Percentiles rank a stretch among this genome's conserved stretches.
These are phyloP conservation scores for Brachynemurus nebulosus DNA, from an alignment of 2,888 invertebrate species.

Conservation along the genomic window DNA sequence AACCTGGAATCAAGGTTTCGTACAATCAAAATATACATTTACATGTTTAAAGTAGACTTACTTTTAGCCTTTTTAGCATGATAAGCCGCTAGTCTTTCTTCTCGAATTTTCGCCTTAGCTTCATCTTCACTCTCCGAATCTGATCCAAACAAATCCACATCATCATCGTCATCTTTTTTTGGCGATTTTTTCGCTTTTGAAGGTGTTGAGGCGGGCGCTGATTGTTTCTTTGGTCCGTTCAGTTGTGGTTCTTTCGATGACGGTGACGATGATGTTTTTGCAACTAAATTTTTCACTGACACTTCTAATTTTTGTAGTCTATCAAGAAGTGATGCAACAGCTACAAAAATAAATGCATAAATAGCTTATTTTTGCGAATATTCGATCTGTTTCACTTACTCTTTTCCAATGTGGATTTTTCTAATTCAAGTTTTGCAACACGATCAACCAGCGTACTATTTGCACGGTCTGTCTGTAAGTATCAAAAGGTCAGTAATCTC, in stretches of 20 bases:
- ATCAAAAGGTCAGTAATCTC: too few relatives aligned
- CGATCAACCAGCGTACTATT: neutral
- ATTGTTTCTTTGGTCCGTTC: neutral
- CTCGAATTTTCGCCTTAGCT: slow-evolving; percentile 58
- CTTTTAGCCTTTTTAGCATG: slow-evolving; percentile 85
- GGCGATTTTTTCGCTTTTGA: slow-evolving; percentile 12
- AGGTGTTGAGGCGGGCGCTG: slow-evolving; percentile 6
- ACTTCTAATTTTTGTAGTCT: neutral
- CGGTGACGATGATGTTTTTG: neutral
- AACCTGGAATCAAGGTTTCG: too few relatives aligned
- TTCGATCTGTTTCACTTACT: too few relatives aligned
- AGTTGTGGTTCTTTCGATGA: neutral
- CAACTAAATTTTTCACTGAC: neutral
- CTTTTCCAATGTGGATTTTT: neutral
- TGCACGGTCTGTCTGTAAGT: too few relatives aligned
- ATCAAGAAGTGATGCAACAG: neutral
- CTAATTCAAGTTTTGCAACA: neutral
- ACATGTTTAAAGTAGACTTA: slow-evolving; percentile 30
- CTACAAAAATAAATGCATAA: neutral
- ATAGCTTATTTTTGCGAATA: too few relatives aligned
- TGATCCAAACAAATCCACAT: slow-evolving; percentile 68
- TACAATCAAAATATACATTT: slow-evolving; percentile 7
- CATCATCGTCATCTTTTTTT: slow-evolving; percentile 41
- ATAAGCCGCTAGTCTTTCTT: slow-evolving; percentile 79
- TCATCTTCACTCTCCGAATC: slow-evolving; percentile 66